Base-by-base conservation (phyloP, 2,797 vertebrate genomes). In the Ptychadena robeensis region DNA sequence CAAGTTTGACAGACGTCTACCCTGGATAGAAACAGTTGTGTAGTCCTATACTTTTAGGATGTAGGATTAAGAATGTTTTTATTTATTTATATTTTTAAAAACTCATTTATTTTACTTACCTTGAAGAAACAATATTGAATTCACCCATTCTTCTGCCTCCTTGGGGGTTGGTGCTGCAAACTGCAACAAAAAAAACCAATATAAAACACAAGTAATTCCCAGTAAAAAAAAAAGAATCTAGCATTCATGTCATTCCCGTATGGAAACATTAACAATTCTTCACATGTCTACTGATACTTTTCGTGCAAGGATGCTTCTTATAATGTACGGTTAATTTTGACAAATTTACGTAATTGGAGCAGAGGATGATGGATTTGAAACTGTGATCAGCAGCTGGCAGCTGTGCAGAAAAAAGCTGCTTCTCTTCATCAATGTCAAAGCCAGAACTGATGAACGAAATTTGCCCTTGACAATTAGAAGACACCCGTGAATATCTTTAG, bases 101-200 rank as follows among this genome's bases (percentile, higher is more conserved):
- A 61, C n/a, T 27, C n/a, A 18, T 74, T 28, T 61, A 0, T 30
- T 22, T 10, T 18, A 30, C 53, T 93, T 93, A 98, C 98, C 97
- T 96, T 88, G 96, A 87, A 97, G 57, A 91, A 80, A 96, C 92
- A 93, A 97, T 96, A 91, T 93, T 92, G 83, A 98, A 94, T 89
- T 96, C 93, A 99, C 95, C 98, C 98, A 99, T 88, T 98, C 95
- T 81, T 96, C 95, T 0, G 97, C 97, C 89, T 99, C 98, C 89
- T 94, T 96, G 83, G 87, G 91, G 72, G 95, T 95, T 88, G 96
- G 92, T 86, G 97, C 98, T 91, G 96, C 94, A 91, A 99, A 99
- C 98, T 99, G 90, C 87, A 88, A 87, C 84, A 83, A 86, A 71
- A 64, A 71, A 64, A 83, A 71, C 22, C 22, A 59, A 87, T 86